A percentile compares a stretch with the other conserved stretches of the same genome.
Conservation (phyloP, 2,113 vertebrate genomes). For the Pagrus major region DNA sequence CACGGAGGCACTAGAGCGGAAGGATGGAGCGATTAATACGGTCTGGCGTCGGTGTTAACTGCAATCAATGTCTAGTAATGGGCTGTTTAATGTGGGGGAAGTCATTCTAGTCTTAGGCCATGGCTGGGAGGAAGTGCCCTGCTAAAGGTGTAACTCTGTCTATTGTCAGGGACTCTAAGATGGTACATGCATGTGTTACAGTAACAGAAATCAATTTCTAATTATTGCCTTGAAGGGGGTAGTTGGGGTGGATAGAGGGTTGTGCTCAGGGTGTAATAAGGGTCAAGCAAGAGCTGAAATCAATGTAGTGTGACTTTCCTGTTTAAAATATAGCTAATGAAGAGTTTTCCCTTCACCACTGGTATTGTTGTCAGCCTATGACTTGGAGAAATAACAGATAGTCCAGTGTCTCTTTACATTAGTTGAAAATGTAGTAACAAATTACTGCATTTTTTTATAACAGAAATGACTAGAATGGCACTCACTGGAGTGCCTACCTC, state of each 20-base stretch:
- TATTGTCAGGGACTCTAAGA: conserved; percentile 39
- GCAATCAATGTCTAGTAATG: conserved; percentile 80
- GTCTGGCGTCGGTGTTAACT: conserved; percentile 71
- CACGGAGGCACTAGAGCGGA: conserved; percentile 47
- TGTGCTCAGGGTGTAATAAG: conserved; percentile 33
- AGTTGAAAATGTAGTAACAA: not conserved
- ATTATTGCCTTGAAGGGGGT: conserved; percentile 30
- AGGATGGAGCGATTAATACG: conserved; percentile 77
- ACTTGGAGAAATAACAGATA: not conserved
- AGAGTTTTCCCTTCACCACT: not conserved
- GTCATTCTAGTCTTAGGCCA: conserved; percentile 42
- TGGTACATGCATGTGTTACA: conserved; percentile 13
- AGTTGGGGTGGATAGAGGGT: conserved; percentile 13
- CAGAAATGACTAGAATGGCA: no score
- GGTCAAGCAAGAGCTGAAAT: conserved; percentile 41
- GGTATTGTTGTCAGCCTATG: not conserved
- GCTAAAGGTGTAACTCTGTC: conserved; percentile 27
- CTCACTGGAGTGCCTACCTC: no score
- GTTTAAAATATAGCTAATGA: conserved; percentile 18
- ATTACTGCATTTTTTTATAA: not conserved
- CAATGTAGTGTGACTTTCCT: conserved; percentile 27
- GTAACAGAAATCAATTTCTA: conserved; percentile 42
- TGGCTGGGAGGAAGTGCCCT: conserved; percentile 28
- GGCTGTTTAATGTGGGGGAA: conserved; percentile 72
- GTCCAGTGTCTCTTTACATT: not conserved